Evolutionary conservation across 2,888 invertebrate species (phyloP), one percentile per base, ranked within the genome.

Genomic region (Celastrina argiolus): DNA sequence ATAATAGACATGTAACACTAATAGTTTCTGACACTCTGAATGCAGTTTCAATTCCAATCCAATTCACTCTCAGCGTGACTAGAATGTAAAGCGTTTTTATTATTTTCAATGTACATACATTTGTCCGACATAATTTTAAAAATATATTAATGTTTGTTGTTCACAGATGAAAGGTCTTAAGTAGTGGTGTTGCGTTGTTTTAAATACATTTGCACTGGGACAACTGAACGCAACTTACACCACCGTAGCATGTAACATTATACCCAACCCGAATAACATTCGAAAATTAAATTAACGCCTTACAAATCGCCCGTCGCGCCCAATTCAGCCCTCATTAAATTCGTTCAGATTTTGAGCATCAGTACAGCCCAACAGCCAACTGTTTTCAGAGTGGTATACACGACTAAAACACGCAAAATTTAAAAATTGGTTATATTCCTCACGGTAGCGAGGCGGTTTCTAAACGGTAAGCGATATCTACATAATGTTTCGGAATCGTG

Each of bases 1-100:
- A 71, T 68, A 69, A 71, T 73, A 74, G 75, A 77, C 74, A 75
- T 74, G 75, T 72, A 76, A 74, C 73, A 74, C 63, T 69, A 72
- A 73, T 66, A 70, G 69, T 70, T 70, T 69, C 70, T 66, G 69
- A 72, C 78, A 77, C 79, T 80, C 81, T 78, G 80, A 79, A 78
- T 68, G 74, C 79, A 78, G 78, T 75, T n/a, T 75, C 71, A 71
- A 72, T 71, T 71, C 73, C 69, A 72, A 76, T 70, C 70, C 59
- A 51, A 34, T 66, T 61, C 68, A 69, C 66, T 68, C 69, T 67
- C 56, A 65, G 72, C 73, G 71, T 72, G 75, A 73, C 74, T 74
- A 73, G 73, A 72, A 71, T 73, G 73, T 69, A 71, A 70, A 74
- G 69, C 71, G 73, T 69, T 72, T 69, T 65, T 5, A 31, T 31